Evolutionary conservation across 2,888 invertebrate genomes (phyloP), one percentile per base, ranked within the genome.

Genomic region (Muschampia plurimacula): DNA sequence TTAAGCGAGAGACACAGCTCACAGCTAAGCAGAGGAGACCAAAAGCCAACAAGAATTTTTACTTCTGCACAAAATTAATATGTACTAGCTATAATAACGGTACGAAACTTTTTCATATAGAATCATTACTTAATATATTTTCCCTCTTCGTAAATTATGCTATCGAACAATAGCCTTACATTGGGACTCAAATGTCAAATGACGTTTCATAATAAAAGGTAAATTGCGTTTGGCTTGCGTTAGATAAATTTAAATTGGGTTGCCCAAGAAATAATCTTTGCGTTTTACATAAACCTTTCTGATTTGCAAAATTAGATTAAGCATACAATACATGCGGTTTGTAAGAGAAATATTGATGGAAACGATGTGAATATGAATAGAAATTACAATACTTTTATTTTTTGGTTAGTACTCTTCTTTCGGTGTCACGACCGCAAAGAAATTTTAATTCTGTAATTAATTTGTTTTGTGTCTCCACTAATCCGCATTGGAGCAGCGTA

Each of bases 151-250:
- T 13, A 22, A 52, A 65, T 13, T 12, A n/a, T 28, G 28, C 46
- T n/a, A 3, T 55, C 39, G 8, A 59, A 44, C 44, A 10, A 5
- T 10, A 32, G 15, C 62, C 55, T 67, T n/a, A 72, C 72, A 55
- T 55, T 36, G 62, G 67, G 72, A 55, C 72, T 57, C 67, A 67
- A 72, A 72, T 67, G 72, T 72, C 72, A 72, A 72, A 72, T 72
- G 72, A 72, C 72, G 52, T 63, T 72, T 72, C 72, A 72, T 72
- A 72, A 67, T 72, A 72, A 72, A 72, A 72, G 72, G 72, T 72
- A 67, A 72, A 67, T 72, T 72, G 72, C 28, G 72, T 55, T 72
- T 67, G 67, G 67, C 67, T 67, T 72, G 62, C 72, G 72, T 72
- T 63, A 63, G 72, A 72, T 72, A 72, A 72, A 72, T 72, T 72